A percentile compares a stretch with the other conserved stretches of the same genome.
These are phyloP conservation scores for Latrodectus elegans DNA, from an alignment of 2,888 invertebrate species.

Conservation along the genomic window DNA sequence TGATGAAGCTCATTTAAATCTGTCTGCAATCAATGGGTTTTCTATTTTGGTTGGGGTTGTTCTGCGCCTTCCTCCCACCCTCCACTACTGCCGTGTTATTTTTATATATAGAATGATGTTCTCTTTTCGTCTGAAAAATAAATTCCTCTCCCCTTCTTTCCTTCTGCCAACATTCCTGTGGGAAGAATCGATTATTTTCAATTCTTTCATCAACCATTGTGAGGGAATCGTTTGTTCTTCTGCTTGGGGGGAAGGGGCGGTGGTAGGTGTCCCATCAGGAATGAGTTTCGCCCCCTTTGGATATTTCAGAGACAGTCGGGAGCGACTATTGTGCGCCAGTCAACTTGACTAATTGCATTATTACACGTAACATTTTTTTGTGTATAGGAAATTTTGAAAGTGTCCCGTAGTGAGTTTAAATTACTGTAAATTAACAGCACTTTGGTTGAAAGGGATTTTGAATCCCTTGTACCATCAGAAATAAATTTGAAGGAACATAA, in stretches of 20 bases:
- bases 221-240: not conserved
- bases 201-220: conserved; percentile 10
- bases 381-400: no score
- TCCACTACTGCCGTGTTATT: conserved; percentile 3
- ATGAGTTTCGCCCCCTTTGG: no score
- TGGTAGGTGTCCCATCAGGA: no score
- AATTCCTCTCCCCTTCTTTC: conserved; percentile 9
- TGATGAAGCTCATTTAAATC: conserved; percentile 59
- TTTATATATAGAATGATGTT: conserved; percentile 5
- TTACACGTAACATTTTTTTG: no score
- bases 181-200: conserved; percentile 22
- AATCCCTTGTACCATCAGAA: no score
- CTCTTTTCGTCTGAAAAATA: not conserved
- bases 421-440: no score
- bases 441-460: no score
- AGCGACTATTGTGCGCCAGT: no score
- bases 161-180: conserved; percentile 15
- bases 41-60: conserved; percentile 21
- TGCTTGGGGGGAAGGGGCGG: not conserved
- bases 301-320: no score
- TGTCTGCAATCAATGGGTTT: conserved; percentile 55
- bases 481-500: no score
- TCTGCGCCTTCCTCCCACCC: not conserved
- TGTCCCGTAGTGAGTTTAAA: no score
- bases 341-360: no score